These are phyloP conservation scores for Chloebia gouldiae DNA, from an alignment of 2,113 vertebrate genomes.

Conservation along the genomic window DNA sequence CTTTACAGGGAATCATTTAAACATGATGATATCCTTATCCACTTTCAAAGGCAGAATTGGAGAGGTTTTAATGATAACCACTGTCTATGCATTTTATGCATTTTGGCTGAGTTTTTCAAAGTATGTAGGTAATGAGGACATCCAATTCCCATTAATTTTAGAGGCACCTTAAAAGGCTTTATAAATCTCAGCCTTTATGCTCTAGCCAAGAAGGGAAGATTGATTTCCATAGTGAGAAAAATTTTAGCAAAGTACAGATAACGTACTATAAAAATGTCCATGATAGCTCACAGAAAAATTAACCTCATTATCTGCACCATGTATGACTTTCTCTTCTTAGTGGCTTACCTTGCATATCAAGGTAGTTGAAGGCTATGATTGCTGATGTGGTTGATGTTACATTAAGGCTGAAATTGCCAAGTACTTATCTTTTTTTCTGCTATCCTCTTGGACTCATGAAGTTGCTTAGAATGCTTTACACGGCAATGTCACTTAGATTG, in stretches of 20 bases:
- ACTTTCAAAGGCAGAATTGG: constrained; percentile 46
- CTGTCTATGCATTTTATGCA: constrained; percentile 46
- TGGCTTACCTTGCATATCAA: constrained; percentile 40
- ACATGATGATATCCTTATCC: constrained; percentile 38
- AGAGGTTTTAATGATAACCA: constrained; percentile 41
- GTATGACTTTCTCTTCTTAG: constrained; percentile 44
- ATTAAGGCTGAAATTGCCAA: neutral
- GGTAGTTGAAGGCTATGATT: constrained; percentile 29
- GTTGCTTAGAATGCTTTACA: neutral
- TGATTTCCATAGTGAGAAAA: constrained; percentile 50
- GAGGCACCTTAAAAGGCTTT: constrained; percentile 60
- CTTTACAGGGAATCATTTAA: constrained; percentile 37
- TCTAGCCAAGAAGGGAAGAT: constrained; percentile 44
- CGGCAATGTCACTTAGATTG: neutral
- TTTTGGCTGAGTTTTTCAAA: constrained; percentile 59
- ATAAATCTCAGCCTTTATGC: constrained; percentile 57
- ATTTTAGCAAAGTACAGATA: constrained; percentile 46
- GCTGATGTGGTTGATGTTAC: constrained; percentile 5
- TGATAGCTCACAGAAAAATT: constrained; percentile 50
- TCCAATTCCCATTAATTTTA: constrained; percentile 67
- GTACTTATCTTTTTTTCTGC: neutral
- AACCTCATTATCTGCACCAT: constrained; percentile 39
- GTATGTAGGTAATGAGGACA: constrained; percentile 60
- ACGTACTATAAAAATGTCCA: constrained; percentile 23
- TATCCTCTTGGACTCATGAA: neutral